A percentile compares a stretch with the other conserved stretches of the same genome.
Conservation (phyloP, 1,140 invertebrate species). For the Pogonomyrmex barbatus region DNA sequence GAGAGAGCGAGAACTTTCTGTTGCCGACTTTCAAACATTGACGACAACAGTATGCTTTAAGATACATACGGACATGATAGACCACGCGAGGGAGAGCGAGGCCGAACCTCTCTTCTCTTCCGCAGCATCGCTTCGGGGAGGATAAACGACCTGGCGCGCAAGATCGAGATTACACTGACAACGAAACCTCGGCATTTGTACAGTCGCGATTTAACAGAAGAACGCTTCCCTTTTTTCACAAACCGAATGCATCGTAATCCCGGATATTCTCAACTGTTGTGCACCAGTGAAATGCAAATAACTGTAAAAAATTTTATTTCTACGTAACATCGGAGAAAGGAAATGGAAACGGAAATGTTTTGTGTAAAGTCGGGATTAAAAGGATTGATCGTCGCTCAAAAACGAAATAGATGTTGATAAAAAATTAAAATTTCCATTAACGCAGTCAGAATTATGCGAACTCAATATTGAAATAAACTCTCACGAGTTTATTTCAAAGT, state of each 20-base stretch:
- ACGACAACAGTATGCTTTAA: constrained; percentile 25
- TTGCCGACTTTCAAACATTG: constrained; percentile 5
- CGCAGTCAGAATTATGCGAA: neutral
- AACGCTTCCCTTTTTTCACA: constrained; percentile 48
- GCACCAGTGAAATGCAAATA: constrained; percentile 21
- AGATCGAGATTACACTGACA: constrained; percentile 73
- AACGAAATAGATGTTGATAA: neutral
- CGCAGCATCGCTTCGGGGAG: constrained; percentile 67
- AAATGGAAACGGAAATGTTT: neutral
- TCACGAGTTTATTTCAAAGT: neutral
- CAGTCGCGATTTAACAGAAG: constrained; percentile 69
- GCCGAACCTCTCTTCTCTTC: constrained; percentile 60
- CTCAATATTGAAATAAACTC: neutral
- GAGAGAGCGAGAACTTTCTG: neutral
- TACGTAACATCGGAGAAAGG: neutral
- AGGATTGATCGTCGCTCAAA: neutral
- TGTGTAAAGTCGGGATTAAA: neutral
- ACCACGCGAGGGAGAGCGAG: constrained; percentile 62
- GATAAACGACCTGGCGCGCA: constrained; percentile 72
- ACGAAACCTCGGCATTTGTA: constrained; percentile 71
- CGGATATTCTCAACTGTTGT: neutral
- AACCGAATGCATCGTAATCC: constrained; percentile 39
- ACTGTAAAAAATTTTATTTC: neutral
- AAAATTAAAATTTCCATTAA: constrained; percentile 10
- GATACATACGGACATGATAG: constrained; percentile 1